Conservation (phyloP, 2,113 vertebrate genomes). For the Steatornis caripensis region DNA sequence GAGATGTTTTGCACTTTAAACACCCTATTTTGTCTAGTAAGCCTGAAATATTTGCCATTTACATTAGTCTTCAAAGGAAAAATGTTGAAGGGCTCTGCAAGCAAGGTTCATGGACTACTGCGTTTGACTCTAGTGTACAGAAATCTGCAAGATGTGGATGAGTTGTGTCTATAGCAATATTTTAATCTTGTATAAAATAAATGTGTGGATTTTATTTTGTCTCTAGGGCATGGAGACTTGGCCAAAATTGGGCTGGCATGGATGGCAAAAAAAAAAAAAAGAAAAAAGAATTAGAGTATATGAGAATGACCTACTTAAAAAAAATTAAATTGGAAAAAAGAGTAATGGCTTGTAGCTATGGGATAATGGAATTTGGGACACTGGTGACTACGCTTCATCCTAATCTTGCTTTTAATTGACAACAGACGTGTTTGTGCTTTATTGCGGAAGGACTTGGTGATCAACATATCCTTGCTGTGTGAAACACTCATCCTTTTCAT, state of each 20-base stretch:
- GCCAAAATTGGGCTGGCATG: constrained; percentile 41
- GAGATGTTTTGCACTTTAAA: background rate
- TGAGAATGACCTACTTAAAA: constrained; percentile 73
- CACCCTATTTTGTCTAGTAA: background rate
- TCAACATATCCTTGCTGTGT: background rate
- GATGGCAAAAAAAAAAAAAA: background rate
- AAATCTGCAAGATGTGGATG: background rate
- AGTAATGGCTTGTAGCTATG: constrained; percentile 71
- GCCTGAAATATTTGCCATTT: background rate
- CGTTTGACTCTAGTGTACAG: background rate
- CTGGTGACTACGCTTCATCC: constrained; percentile 58
- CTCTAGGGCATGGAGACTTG: background rate
- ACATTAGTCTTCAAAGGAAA: background rate
- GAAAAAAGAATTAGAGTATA: background rate
- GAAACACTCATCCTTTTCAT: background rate
- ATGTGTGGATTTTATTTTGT: background rate
- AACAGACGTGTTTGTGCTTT: constrained; percentile 15
- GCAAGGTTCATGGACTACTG: background rate
- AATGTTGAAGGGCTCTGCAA: background rate
- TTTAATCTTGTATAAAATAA: background rate
- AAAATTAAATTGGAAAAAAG: constrained; percentile 71
- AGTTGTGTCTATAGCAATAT: background rate
- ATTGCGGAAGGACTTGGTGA: constrained; percentile 2
- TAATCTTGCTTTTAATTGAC: constrained; percentile 72
- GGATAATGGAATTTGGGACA: constrained; percentile 71